Evolutionary conservation across 2,113 vertebrate species (phyloP).

Genomic region (Neofelis nebulosa): DNA sequence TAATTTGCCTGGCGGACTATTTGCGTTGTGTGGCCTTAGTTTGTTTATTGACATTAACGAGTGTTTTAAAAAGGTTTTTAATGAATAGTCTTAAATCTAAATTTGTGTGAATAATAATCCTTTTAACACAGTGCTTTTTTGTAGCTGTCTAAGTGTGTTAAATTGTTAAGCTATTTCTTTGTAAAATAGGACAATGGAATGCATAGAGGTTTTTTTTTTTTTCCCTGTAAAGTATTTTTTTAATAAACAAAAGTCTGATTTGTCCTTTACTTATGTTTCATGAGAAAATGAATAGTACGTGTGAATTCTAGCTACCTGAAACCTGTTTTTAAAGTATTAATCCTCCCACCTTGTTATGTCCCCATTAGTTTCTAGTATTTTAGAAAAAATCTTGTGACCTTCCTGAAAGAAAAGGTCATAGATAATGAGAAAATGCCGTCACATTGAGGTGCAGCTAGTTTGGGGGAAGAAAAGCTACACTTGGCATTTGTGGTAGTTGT

Average conservation of each 20-base stretch:
- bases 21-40: conserved; percentile 87
- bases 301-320: not conserved
- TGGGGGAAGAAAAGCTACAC: not conserved
- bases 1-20: conserved; percentile 87
- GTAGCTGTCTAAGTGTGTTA: conserved; percentile 87
- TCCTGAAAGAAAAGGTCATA: not conserved
- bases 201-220: conserved; percentile 85
- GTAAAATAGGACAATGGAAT: conserved; percentile 89
- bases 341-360: not conserved
- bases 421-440: not conserved
- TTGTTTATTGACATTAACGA: conserved; percentile 86
- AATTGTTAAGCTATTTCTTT: conserved; percentile 88
- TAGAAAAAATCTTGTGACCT: conserved; percentile 9
- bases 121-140: conserved; percentile 84
- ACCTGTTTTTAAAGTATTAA: conserved; percentile 16
- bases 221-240: conserved; percentile 93
- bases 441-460: not conserved
- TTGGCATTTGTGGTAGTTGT: conserved; percentile 33
- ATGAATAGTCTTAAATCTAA: conserved; percentile 83
- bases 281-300: conserved; percentile 48
- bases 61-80: conserved; percentile 84
- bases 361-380: not conserved
- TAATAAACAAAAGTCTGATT: conserved; percentile 93
- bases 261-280: conserved; percentile 81
- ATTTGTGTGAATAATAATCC: conserved; percentile 83